phyloP scores from a whole-genome alignment of 2,888 invertebrate species.

The Rutpela maculata region DNA sequence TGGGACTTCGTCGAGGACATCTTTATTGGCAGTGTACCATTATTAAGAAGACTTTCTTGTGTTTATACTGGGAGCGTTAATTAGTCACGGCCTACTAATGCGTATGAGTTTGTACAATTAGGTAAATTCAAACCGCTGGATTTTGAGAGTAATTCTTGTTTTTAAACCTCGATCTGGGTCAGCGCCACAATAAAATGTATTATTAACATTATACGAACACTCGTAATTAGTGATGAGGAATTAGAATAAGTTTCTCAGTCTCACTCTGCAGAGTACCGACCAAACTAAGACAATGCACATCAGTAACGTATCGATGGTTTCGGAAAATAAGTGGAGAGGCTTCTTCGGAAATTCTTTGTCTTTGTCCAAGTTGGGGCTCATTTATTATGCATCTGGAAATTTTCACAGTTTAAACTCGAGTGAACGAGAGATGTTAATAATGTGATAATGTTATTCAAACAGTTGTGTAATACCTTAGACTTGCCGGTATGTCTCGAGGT shows the following conservation, averaged over 20 bases:
- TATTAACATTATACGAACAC: slow-evolving; percentile 27
- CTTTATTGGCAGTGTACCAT: slow-evolving; percentile 35
- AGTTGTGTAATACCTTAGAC: not conserved
- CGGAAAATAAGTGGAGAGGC: slow-evolving; percentile 46
- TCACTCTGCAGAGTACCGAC: slow-evolving; percentile 44
- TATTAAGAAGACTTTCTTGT: slow-evolving; percentile 39
- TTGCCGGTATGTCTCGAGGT: not conserved
- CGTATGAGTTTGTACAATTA: slow-evolving; percentile 16
- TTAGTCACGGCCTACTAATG: slow-evolving; percentile 50
- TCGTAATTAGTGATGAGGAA: slow-evolving; percentile 19
- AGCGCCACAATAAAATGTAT: slow-evolving; percentile 39
- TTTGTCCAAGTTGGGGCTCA: slow-evolving; percentile 40
- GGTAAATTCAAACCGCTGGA: not conserved
- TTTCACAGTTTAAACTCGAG: not conserved
- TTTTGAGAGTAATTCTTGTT: slow-evolving; percentile 24
- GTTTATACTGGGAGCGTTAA: slow-evolving; percentile 35
- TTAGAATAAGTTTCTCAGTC: slow-evolving; percentile 34
- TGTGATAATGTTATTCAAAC: not conserved
- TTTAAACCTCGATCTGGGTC: slow-evolving; percentile 46
- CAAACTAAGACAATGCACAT: slow-evolving; percentile 50
- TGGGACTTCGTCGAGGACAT: slow-evolving; percentile 65
- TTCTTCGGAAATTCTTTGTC: slow-evolving; percentile 41
- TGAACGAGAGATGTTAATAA: not conserved
- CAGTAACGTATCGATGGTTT: slow-evolving; percentile 42
- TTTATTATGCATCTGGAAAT: slow-evolving; percentile 40